phyloP scores from a whole-genome alignment of 2,113 vertebrate species.

The Tachycineta bicolor region DNA sequence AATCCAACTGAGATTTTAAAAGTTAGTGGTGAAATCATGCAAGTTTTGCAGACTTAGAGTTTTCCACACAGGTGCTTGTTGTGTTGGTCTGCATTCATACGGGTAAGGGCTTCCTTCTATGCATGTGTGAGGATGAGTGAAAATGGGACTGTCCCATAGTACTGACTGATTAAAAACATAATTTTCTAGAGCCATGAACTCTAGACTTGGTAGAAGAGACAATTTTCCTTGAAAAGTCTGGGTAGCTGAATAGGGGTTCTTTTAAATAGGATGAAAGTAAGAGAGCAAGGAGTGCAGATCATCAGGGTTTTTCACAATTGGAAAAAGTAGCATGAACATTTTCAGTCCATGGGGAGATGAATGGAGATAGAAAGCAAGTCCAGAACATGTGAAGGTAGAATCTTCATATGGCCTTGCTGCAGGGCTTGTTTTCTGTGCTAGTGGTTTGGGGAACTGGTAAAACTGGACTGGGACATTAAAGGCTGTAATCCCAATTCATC shows the following conservation, averaged over 20 bases:
- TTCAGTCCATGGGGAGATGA: neutral
- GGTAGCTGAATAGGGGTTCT: neutral
- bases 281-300: neutral
- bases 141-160: neutral
- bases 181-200: neutral
- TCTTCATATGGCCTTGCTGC: neutral
- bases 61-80: neutral
- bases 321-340: neutral
- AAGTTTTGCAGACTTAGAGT: neutral
- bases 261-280: neutral
- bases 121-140: neutral
- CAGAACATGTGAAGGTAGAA: neutral
- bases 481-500: neutral
- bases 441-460: neutral
- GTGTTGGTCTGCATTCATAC: neutral
- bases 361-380: neutral
- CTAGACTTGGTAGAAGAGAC: neutral
- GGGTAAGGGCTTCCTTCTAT: neutral
- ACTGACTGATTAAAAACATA: neutral
- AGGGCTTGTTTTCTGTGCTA: neutral
- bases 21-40: neutral
- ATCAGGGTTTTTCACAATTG: fast-evolving
- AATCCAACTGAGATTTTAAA: neutral
- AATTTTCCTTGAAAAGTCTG: neutral
- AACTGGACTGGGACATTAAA: neutral